Base-by-base conservation (phyloP, 2,797 vertebrate species). In the Brachymystax lenok region DNA sequence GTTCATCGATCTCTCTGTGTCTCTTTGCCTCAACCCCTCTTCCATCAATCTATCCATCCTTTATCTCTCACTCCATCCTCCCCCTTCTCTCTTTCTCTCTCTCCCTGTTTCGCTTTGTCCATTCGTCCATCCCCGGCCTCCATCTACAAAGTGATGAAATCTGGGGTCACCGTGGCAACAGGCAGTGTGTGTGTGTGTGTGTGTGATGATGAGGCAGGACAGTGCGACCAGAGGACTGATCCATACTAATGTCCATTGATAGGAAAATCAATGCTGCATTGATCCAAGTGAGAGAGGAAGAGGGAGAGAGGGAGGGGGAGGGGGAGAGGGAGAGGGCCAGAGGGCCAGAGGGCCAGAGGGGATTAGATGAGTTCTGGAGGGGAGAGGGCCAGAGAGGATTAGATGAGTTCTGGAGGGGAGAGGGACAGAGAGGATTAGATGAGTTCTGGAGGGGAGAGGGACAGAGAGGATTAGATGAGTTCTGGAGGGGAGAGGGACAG, bases 191-290 rank as follows among this genome's bases (percentile, higher is more conserved):
- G 73, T 71, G 54, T 5, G 30, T 33, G 4, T 33, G 30, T 33
- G 33, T 33, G 33, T 35, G 73, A 73, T 74, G 52, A 6, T 74
- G 73, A 12, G 54, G 54, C 54, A 56, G 51, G 71, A 17, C 27
- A 72, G 95, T 94, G 94, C 93, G 93, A 93, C 93, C 78, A 95
- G 93, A 94, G 90, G 87, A 92, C 94, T 96, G 93, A 96, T 95
- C 96, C 94, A 94, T 92, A 92, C 93, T 98, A 96, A 97, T 97
- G 95, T 96, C 96, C 95, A 97, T 96, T 97, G 96, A 97, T 98
- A 96, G 96, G 90, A 96, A 96, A 98, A 97, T 97, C 97, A 97
- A 98, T 97, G 94, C 92, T 89, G 92, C 95, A 97, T 97, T 96
- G 97, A 98, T 97, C 95, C 91, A 89, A 87, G 92, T 74, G 73